Conservation (phyloP, 2,888 invertebrate genomes). For the Chouioia cunea region DNA sequence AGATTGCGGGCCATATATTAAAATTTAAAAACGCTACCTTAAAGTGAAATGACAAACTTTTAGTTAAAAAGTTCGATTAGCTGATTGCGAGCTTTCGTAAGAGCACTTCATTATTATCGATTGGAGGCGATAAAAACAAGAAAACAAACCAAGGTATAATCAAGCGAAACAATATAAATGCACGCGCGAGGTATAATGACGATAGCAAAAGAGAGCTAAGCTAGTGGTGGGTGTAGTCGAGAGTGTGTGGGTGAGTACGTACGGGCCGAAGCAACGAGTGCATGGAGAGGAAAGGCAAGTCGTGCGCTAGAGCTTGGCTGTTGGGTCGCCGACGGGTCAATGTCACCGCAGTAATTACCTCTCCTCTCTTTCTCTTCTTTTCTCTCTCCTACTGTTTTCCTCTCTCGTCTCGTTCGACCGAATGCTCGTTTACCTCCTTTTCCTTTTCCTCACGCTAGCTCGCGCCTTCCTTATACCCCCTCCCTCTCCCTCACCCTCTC, state of each 20-base stretch:
- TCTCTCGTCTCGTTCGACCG: constrained; percentile 39
- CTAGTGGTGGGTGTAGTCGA: constrained; percentile 12
- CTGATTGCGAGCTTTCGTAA: too few species aligned
- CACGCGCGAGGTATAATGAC: neutral
- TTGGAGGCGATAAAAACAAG: too few species aligned
- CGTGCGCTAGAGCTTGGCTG: constrained; percentile 51
- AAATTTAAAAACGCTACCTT: too few species aligned
- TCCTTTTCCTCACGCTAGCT: constrained; percentile 12
- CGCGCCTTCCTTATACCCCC: constrained; percentile 34
- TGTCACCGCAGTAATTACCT: constrained; percentile 66
- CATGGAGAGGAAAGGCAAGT: constrained; percentile 47
- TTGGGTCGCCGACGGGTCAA: constrained; percentile 66
- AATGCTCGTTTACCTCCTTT: constrained; percentile 39
- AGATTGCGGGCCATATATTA: too few species aligned
- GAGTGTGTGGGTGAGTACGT: constrained; percentile 27
- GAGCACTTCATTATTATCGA: too few species aligned
- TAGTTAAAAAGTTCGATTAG: too few species aligned
- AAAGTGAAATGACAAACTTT: too few species aligned
- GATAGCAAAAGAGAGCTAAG: neutral
- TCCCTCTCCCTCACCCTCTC: constrained; percentile 1
- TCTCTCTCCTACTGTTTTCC: constrained; percentile 37
- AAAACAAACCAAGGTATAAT: too few species aligned
- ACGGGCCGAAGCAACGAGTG: constrained; percentile 9
- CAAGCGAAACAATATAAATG: too few species aligned
- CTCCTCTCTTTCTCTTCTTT: constrained; percentile 47